Base-by-base conservation (phyloP, 1,140 invertebrate species). In the Stenopsyche tienmushanensis region DNA sequence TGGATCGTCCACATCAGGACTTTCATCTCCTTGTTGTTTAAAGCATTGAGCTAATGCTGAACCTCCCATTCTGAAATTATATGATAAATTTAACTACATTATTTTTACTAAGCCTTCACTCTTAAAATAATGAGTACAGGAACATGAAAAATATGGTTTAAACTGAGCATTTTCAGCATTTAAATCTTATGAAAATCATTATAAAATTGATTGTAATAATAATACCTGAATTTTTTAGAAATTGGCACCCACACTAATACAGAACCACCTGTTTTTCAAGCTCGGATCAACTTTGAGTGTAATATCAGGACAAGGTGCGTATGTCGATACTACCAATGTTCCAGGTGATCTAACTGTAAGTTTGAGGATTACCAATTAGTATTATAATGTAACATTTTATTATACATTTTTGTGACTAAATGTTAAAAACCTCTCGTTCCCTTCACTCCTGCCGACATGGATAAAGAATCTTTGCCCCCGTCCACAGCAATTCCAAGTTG, bases 391-490 rank as follows among this genome's bases (percentile, higher is more conserved):
- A 58, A 55, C 25, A n/a, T n/a, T 49, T 13, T 10, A 53, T 15
- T 21, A 53, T 13, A 24, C 8, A 34, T 34, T 34, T 34, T 34
- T 7, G 13, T 34, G 13, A 34, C 5, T 34, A 7, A 39, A 57
- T 57, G 5, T 47, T 24, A 60, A n/a, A 42, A 58, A 79, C 77
- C 78, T 58, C 71, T 77, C 72, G 82, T 72, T 1, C 82, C 82
- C 10, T 77, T 80, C 2, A 97, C 88, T 71, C 92, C 83, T 0
- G 96, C 95, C 17, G 96, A 94, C 97, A 99, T 99, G 66, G 94
- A 97, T 0, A 98, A 80, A 0, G 96, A 99, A 81, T 99, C 97
- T 77, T 99, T 99, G 15, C 97, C 97, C 15, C 97, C 97, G 79
- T 99, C 97, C 42, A 99, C 86, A 20, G 94, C 97, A 23, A 99